These are phyloP conservation scores for Mystacornis crossleyi DNA, from an alignment of 2,113 vertebrate genomes.

Conservation along the genomic window DNA sequence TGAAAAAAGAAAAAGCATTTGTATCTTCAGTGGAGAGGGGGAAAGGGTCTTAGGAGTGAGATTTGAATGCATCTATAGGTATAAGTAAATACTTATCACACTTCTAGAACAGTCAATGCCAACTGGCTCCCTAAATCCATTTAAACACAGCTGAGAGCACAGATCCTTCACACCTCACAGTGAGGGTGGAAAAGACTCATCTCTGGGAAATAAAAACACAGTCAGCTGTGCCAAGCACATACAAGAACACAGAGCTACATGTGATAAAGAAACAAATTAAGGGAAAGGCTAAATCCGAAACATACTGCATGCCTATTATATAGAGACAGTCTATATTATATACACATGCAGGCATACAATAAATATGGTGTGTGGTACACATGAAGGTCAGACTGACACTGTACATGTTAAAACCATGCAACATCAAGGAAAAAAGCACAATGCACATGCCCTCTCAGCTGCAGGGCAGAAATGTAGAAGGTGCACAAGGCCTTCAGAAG, in stretches of 20 bases:
- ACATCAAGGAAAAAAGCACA: not conserved
- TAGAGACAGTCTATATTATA: rapidly evolving
- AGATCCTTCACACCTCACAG: not conserved
- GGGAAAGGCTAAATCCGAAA: not conserved
- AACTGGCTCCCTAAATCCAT: not conserved
- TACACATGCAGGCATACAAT: too few species aligned
- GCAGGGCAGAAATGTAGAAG: not conserved
- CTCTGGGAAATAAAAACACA: not conserved
- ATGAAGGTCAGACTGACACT: not conserved
- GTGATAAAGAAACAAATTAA: not conserved
- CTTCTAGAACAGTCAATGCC: not conserved
- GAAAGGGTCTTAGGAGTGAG: not conserved
- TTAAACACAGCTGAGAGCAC: not conserved
- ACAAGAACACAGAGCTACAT: not conserved
- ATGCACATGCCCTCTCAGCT: rapidly evolving
- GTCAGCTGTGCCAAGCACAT: not conserved
- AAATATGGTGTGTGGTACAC: rapidly evolving
- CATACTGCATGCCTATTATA: not conserved
- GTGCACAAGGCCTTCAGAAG: not conserved
- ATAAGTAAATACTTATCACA: not conserved
- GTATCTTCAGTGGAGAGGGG: not conserved
- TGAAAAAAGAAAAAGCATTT: not conserved
- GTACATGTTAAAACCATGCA: not conserved
- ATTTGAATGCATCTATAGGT: not conserved
- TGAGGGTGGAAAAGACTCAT: rapidly evolving